These are phyloP conservation scores for Morphnarchus princeps DNA, from an alignment of 2,113 vertebrate species.

Conservation along the genomic window DNA sequence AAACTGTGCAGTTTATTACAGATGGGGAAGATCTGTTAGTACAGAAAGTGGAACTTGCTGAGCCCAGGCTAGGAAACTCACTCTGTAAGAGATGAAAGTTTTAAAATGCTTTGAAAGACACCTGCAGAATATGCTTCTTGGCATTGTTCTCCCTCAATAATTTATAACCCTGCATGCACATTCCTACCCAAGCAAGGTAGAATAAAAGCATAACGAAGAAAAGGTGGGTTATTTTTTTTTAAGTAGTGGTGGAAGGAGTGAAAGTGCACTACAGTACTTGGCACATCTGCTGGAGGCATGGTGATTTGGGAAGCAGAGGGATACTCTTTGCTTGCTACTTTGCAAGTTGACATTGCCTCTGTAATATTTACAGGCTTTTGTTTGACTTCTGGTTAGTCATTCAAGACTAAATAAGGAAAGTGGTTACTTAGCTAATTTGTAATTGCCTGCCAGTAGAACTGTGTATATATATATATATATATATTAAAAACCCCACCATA, in stretches of 20 bases:
- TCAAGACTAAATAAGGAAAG: neutral
- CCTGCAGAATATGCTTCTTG: neutral
- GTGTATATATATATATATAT: neutral
- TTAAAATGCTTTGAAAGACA: neutral
- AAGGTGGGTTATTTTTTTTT: neutral
- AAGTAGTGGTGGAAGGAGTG: neutral
- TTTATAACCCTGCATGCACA: neutral
- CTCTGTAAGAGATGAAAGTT: neutral
- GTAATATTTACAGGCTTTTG: neutral
- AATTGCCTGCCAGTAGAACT: neutral
- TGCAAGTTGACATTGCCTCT: neutral
- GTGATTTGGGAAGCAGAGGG: neutral
- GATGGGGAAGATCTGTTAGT: neutral
- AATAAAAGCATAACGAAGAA: neutral
- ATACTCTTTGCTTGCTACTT: neutral
- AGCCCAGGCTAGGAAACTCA: neutral
- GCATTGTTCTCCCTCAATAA: neutral
- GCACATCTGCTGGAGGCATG: accelerated
- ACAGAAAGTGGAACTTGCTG: neutral
- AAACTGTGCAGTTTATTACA: neutral
- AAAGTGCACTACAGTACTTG: neutral
- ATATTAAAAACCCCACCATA: neutral
- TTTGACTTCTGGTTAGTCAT: neutral
- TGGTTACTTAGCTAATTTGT: neutral
- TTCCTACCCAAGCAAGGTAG: neutral